Evolutionary conservation across 2,888 invertebrate species (phyloP).

Genomic region (Phengaris arion): DNA sequence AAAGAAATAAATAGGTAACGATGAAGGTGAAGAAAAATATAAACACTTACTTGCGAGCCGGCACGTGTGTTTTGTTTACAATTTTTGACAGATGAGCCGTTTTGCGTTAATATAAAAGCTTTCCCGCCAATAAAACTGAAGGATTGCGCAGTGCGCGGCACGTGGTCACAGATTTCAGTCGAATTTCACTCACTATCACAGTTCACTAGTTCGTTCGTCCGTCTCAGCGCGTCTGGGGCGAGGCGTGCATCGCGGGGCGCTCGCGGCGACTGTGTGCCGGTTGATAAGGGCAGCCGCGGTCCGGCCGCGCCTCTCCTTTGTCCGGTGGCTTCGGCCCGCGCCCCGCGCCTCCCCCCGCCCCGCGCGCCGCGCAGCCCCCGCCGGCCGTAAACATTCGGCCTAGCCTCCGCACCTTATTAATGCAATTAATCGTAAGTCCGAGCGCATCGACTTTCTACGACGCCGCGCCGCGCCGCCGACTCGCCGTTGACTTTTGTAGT

Average conservation of each 20-base stretch:
- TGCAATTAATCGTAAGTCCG: slow-evolving; percentile 60
- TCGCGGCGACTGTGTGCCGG: slow-evolving; percentile 71
- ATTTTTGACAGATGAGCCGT: slow-evolving; percentile 64
- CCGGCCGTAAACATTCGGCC: slow-evolving; percentile 54
- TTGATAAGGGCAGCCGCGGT: slow-evolving; percentile 70
- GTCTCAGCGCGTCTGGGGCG: slow-evolving; percentile 37
- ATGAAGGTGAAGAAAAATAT: slow-evolving; percentile 32
- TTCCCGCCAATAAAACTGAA: slow-evolving; percentile 52
- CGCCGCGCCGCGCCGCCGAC: neutral
- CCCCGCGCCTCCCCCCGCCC: slow-evolving; percentile 47
- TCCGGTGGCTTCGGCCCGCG: slow-evolving; percentile 55
- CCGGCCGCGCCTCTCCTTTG: slow-evolving; percentile 76
- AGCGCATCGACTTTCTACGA: slow-evolving; percentile 55
- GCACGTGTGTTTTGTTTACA: slow-evolving; percentile 74
- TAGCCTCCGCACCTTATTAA: slow-evolving; percentile 67
- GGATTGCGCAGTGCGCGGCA: slow-evolving; percentile 62
- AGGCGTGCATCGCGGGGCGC: slow-evolving; percentile 65
- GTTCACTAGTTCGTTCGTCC: slow-evolving; percentile 50
- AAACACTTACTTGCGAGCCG: slow-evolving; percentile 67
- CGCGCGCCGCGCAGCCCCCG: slow-evolving; percentile 49
- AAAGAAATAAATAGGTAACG: neutral
- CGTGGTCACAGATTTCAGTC: slow-evolving; percentile 51
- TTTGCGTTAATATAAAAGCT: slow-evolving; percentile 51
- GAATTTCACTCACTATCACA: slow-evolving; percentile 54
- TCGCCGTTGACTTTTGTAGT: slow-evolving; percentile 37